Base-by-base conservation (phyloP, 2,797 vertebrate species). In the Jordanella pulchra region DNA sequence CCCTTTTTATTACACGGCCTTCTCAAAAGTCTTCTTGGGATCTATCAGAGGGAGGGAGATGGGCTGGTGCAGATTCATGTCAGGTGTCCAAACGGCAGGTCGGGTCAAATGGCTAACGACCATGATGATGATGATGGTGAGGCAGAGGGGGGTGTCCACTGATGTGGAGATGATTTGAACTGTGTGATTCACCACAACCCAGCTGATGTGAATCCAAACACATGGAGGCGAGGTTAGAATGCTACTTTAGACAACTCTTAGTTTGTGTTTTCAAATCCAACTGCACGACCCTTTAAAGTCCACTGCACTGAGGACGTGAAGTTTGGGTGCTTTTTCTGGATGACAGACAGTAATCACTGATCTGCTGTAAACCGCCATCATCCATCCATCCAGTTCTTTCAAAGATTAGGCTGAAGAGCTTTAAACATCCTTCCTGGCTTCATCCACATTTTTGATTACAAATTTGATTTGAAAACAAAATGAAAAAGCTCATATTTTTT, bases 11-110 rank as follows among this genome's bases (percentile, higher is more conserved):
- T 73, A 81, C 72, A 68, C 75, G 45, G 60, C 81, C 78, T n/a
- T 55, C 72, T 76, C 65, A 60, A 78, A 85, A 87, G 74, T 86
- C 74, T 67, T 44, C 79, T 83, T 73, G 65, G 68, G 69, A 82
- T 76, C 35, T 7, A 86, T 81, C 73, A 83, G 77, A 80, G 64
- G 76, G 68, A 55, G 25, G 69, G 71, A 74, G 56, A 76, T 58
- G 56, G 50, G 75, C 71, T 69, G 60, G 63, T 71, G 81, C 75
- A 71, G 66, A 60, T 72, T 55, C 58, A 81, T 64, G 86, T 70
- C 78, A 76, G 75, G 56, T 68, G 67, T 85, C 78, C 75, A 83
- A 73, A 84, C 68, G 70, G 69, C 39, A 25, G 23, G 35, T 44
- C 84, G 77, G 89, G 84, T 85, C 83, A 84, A 81, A 79, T 61